Base-by-base conservation (phyloP, 2,888 invertebrate species). In the Keiferia lycopersicella region DNA sequence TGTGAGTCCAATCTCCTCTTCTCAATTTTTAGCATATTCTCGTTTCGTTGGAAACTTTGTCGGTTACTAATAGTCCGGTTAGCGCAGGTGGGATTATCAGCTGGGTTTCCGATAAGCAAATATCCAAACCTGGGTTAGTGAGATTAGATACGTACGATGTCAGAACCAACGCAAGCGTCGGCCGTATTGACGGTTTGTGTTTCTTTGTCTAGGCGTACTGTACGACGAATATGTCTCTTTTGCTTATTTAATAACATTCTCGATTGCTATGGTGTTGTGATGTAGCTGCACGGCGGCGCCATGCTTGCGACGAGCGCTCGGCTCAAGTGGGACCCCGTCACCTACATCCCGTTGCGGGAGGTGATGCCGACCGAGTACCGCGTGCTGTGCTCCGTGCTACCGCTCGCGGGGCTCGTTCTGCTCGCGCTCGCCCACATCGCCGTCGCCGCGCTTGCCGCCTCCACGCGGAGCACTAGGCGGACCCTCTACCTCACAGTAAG, bases 311-410 rank as follows among this genome's bases (percentile, higher is more conserved):
- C 82, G 68, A 83, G 82, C 68, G 88, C 86, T 75, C 87, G 90
- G 14, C 81, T 89, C 51, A 80, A 79, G 77, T 88, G 88, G 88
- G 90, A 90, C 78, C 88, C 90, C 50, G 81, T 75, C 73, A 77
- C 82, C 73, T 89, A 89, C 79, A 67, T 82, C 67, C 71, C 69
- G 72, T 56, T 81, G 72, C 81, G 85, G 68, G 78, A 75, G 76
- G 66, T 80, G 74, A 68, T 81, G 69, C 84, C 84, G 63, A 57
- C 61, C 57, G 81, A 82, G 80, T 76, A 81, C 80, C 73, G 71
- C 65, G 80, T 65, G 62, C 69, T 69, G 53, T 72, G 71, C 63
- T 71, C 56, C 61, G 66, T 68, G 70, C 73, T 77, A 71, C 58
- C 66, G 66, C 74, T 68, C 66, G 75, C 64, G 66, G 73, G 76